A percentile compares a stretch with the other conserved stretches of the same genome.
Conservation (phyloP, 1,140 invertebrate genomes). For the Hyles vespertilio region DNA sequence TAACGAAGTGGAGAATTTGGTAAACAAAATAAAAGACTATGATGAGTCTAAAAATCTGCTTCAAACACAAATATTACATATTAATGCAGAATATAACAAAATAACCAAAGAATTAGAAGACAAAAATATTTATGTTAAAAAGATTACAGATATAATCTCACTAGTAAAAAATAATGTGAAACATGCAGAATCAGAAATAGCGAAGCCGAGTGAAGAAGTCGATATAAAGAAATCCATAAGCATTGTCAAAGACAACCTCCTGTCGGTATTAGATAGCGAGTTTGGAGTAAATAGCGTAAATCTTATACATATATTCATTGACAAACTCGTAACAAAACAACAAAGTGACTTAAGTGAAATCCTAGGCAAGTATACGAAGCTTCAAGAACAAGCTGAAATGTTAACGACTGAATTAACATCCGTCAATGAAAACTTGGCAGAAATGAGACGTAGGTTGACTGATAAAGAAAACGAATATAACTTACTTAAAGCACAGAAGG, state of each 20-base stretch:
- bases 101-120: conserved; percentile 30
- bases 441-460: conserved; percentile 37
- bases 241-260: conserved; percentile 43
- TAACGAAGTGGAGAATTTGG: conserved; percentile 53
- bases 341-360: conserved; percentile 31
- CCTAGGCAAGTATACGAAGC: conserved; percentile 27
- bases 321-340: conserved; percentile 32
- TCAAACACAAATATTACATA: conserved; percentile 29
- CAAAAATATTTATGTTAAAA: conserved; percentile 30
- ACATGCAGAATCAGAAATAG: conserved; percentile 16
- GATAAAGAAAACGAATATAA: conserved; percentile 49
- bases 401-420: conserved; percentile 27
- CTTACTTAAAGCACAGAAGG: conserved; percentile 47
- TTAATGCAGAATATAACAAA: conserved; percentile 29
- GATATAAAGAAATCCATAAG: conserved; percentile 22
- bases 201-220: conserved; percentile 9
- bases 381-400: conserved; percentile 32
- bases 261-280: conserved; percentile 43
- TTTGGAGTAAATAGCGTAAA: conserved; percentile 33
- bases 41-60: conserved; percentile 42
- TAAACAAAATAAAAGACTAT: conserved; percentile 53
- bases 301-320: conserved; percentile 42
- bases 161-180: conserved; percentile 26
- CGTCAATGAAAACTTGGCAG: conserved; percentile 30
- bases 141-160: conserved; percentile 26